Percentiles rank a stretch among this genome's conserved stretches.
Evolutionary conservation across 2,888 invertebrate species (phyloP).

Genomic region (Eretmocerus hayati): DNA sequence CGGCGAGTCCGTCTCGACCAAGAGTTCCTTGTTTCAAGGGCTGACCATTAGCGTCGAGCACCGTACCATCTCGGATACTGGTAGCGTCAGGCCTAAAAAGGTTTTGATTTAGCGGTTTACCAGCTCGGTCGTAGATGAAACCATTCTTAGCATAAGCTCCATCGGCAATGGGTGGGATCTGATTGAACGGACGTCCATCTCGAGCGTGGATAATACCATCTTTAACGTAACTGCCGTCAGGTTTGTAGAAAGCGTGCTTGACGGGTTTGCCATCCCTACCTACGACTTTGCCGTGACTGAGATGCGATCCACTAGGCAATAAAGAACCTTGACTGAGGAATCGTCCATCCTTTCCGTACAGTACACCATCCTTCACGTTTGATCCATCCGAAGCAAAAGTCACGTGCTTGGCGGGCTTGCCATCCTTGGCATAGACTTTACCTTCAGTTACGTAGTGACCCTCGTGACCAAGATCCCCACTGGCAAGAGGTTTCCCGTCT

Average conservation of each 20-base stretch:
- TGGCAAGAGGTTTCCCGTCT: slow-evolving; percentile 35
- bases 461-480: slow-evolving; percentile 38
- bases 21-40: slow-evolving; percentile 32
- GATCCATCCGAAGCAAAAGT: slow-evolving; percentile 41
- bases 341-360: slow-evolving; percentile 39
- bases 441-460: slow-evolving; percentile 37
- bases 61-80: slow-evolving; percentile 35
- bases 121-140: slow-evolving; percentile 32
- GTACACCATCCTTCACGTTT: slow-evolving; percentile 37
- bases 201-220: slow-evolving; percentile 38
- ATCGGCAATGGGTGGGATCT: slow-evolving; percentile 38
- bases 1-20: slow-evolving; percentile 34
- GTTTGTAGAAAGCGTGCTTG: slow-evolving; percentile 40
- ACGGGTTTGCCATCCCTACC: slow-evolving; percentile 39
- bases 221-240: slow-evolving; percentile 40
- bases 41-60: slow-evolving; percentile 30
- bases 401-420: slow-evolving; percentile 39
- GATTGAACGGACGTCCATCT: slow-evolving; percentile 36
- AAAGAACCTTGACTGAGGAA: slow-evolving; percentile 40
- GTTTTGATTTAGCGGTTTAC: slow-evolving; percentile 34
- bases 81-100: slow-evolving; percentile 38
- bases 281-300: slow-evolving; percentile 40
- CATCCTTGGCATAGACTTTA: slow-evolving; percentile 39
- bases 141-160: slow-evolving; percentile 39
- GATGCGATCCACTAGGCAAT: slow-evolving; percentile 37